phyloP scores from a whole-genome alignment of 1,140 invertebrate species.

The Zaprionus vittiger region DNA sequence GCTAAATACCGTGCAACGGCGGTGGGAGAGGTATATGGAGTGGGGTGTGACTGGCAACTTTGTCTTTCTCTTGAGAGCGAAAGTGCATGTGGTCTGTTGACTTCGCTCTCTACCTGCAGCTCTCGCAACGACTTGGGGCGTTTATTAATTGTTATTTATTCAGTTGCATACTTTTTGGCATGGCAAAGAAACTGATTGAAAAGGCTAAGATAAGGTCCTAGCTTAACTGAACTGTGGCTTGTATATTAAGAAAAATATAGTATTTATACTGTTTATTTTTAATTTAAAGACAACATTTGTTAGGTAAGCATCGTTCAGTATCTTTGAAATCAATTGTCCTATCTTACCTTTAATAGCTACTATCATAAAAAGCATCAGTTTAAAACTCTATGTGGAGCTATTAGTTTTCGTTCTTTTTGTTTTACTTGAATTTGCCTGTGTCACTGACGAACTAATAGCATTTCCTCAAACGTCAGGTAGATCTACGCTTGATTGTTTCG shows the following conservation, averaged over 20 bases:
- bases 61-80: constrained; percentile 36
- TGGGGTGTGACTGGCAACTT: constrained; percentile 15
- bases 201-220: neutral
- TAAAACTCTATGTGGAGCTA: neutral
- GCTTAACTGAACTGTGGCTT: neutral
- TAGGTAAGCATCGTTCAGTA: too few species aligned
- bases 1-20: constrained; percentile 35
- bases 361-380: neutral
- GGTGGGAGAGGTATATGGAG: neutral
- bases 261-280: too few species aligned
- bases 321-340: too few species aligned
- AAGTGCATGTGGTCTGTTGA: constrained; percentile 35
- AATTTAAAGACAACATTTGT: too few species aligned
- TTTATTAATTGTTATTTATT: constrained; percentile 79
- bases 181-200: neutral
- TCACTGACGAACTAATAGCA: constrained; percentile 44
- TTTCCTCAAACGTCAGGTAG: constrained; percentile 21
- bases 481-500: constrained; percentile 10
- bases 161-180: constrained; percentile 8
- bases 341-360: too few species aligned
- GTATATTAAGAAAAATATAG: neutral
- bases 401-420: constrained; percentile 4
- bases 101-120: neutral
- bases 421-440: constrained; percentile 52
- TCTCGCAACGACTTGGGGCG: constrained; percentile 11